These are phyloP conservation scores for Pyrochroa serraticornis DNA, from an alignment of 2,888 invertebrate species.

Conservation along the genomic window DNA sequence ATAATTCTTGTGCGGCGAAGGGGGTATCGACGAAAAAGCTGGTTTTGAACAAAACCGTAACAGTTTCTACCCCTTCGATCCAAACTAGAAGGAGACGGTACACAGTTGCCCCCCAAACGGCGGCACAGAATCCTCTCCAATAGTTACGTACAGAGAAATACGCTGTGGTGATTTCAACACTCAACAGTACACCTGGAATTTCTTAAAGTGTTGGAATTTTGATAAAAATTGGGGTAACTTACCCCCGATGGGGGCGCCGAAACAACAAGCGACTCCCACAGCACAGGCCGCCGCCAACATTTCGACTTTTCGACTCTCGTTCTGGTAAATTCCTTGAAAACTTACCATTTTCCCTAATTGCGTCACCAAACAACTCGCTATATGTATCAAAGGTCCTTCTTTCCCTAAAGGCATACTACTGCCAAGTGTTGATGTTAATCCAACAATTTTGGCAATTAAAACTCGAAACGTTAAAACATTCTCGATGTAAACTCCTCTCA, in stretches of 20 bases:
- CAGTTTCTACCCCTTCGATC: slow-evolving; percentile 90
- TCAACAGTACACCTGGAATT: slow-evolving; percentile 92
- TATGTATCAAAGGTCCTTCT: slow-evolving; percentile 98
- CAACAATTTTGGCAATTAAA: slow-evolving; percentile 87
- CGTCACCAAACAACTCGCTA: slow-evolving; percentile 93
- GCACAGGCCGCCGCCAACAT: slow-evolving; percentile 98
- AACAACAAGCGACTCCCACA: slow-evolving; percentile 91
- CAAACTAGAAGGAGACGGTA: slow-evolving; percentile 91
- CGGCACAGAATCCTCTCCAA: slow-evolving; percentile 97
- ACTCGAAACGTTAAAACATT: slow-evolving; percentile 95
- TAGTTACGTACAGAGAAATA: slow-evolving; percentile 97
- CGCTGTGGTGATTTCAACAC: slow-evolving; percentile 97
- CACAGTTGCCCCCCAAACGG: slow-evolving; percentile 94
- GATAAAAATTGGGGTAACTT: slow-evolving; percentile 8
- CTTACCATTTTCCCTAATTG: slow-evolving; percentile 87
- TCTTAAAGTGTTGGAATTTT: slow-evolving; percentile 10
- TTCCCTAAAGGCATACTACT: slow-evolving; percentile 96
- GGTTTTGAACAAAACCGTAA: slow-evolving; percentile 91
- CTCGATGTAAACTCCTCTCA: slow-evolving; percentile 92
- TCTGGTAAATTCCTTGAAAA: slow-evolving; percentile 90
- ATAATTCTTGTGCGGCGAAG: slow-evolving; percentile 93
- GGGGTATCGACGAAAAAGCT: slow-evolving; percentile 91
- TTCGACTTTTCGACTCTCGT: slow-evolving; percentile 92
- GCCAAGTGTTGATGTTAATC: slow-evolving; percentile 90
- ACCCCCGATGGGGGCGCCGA: slow-evolving; percentile 95